A percentile compares a stretch with the other conserved stretches of the same genome.
phyloP scores from a whole-genome alignment of 1,140 invertebrate genomes.

The Zophobas morio region DNA sequence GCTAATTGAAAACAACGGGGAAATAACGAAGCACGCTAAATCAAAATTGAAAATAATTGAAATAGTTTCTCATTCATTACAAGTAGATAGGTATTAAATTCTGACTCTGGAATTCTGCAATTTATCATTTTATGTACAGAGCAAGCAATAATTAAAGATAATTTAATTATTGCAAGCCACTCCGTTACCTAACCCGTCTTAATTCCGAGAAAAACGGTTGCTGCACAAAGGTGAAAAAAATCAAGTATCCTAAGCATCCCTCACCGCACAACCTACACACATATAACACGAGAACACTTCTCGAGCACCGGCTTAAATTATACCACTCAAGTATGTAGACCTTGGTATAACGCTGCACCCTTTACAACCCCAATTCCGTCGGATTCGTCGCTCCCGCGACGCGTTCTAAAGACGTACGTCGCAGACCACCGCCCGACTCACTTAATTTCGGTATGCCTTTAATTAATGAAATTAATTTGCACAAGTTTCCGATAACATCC shows the following conservation, averaged over 20 bases:
- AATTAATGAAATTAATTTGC: constrained; percentile 64
- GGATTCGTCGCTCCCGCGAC: background rate
- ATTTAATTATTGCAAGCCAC: constrained; percentile 55
- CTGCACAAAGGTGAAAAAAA: background rate
- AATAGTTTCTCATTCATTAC: constrained; percentile 58
- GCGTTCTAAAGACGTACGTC: background rate
- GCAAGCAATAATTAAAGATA: constrained; percentile 54
- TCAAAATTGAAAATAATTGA: constrained; percentile 60
- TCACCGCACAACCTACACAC: background rate
- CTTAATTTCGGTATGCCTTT: constrained; percentile 58
- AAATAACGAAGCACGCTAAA: constrained; percentile 55
- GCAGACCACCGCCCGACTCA: constrained; percentile 26
- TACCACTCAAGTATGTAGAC: constrained; percentile 13
- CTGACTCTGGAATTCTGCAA: constrained; percentile 54
- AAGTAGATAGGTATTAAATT: constrained; percentile 56
- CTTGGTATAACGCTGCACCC: constrained; percentile 1
- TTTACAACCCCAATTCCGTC: background rate
- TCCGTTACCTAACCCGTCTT: constrained; percentile 32
- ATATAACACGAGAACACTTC: constrained; percentile 4
- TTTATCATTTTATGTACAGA: constrained; percentile 54
- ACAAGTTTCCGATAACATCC: constrained; percentile 60
- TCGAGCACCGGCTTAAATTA: constrained; percentile 6
- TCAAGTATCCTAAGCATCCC: background rate
- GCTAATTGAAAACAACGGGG: constrained; percentile 55
- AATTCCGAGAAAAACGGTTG: constrained; percentile 1